A percentile compares a stretch with the other conserved stretches of the same genome.
Evolutionary conservation across 2,113 vertebrate genomes (phyloP).

Genomic region (Myrmecobius fasciatus): DNA sequence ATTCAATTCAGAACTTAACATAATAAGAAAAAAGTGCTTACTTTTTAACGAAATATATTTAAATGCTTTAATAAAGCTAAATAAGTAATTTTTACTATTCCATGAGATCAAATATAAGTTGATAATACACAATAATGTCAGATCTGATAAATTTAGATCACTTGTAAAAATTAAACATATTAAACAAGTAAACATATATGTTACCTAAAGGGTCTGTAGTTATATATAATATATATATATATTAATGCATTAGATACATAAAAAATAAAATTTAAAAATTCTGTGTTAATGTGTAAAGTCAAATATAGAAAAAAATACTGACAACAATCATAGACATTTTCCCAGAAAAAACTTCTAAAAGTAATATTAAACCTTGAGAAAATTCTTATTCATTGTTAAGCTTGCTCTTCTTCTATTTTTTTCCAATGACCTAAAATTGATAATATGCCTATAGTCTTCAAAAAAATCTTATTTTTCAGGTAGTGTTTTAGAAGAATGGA

Average conservation of each 20-base stretch:
- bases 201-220: background rate
- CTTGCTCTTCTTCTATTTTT: background rate
- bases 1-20: background rate
- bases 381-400: background rate
- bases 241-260: background rate
- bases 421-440: slow-evolving; percentile 1
- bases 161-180: slow-evolving; percentile 52
- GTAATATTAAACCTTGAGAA: background rate
- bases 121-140: background rate
- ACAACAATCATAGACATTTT: background rate
- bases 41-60: background rate
- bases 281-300: background rate
- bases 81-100: too few relatives aligned
- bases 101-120: background rate
- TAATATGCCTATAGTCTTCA: slow-evolving; percentile 11
- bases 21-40: too few relatives aligned
- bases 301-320: background rate
- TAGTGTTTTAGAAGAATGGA: slow-evolving; percentile 19
- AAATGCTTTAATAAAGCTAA: background rate
- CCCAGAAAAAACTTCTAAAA: background rate
- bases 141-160: slow-evolving; percentile 18
- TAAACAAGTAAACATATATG: background rate
- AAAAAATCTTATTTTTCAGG: slow-evolving; percentile 26
- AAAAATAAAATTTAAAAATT: background rate
- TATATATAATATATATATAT: background rate